A percentile compares a stretch with the other conserved stretches of the same genome.
phyloP scores from a whole-genome alignment of 2,888 invertebrate genomes.

The Dromius quadrimaculatus region DNA sequence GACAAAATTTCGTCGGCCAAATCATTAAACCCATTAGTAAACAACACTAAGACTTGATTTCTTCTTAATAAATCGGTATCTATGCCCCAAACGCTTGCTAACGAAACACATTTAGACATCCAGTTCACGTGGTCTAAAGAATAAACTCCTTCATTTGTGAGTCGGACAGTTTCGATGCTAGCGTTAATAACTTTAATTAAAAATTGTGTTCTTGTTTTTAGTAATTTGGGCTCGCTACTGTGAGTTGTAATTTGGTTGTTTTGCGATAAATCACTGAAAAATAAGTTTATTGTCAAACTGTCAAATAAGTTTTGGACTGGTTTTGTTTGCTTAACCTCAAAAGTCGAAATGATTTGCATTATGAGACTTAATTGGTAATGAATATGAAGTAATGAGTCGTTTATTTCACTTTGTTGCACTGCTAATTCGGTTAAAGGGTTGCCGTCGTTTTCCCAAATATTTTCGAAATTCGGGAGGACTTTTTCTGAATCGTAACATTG shows the following conservation, averaged over 20 bases:
- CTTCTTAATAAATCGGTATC: constrained; percentile 79
- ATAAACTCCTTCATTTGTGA: constrained; percentile 70
- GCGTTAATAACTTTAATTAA: constrained; percentile 79
- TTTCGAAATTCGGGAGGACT: constrained; percentile 70
- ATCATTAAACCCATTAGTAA: constrained; percentile 73
- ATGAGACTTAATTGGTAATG: constrained; percentile 85
- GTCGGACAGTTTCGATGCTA: constrained; percentile 79
- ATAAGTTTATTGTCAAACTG: constrained; percentile 73
- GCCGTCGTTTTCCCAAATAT: constrained; percentile 75
- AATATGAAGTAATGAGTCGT: constrained; percentile 81
- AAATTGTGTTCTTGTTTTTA: constrained; percentile 78
- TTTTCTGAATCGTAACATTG: constrained; percentile 61
- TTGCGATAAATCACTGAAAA: constrained; percentile 67
- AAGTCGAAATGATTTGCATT: constrained; percentile 82
- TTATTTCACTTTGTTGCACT: constrained; percentile 79
- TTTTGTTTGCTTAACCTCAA: constrained; percentile 80
- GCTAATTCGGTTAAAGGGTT: constrained; percentile 84
- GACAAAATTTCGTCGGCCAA: constrained; percentile 74
- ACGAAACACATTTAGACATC: constrained; percentile 78
- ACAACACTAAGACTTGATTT: constrained; percentile 78
- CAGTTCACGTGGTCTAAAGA: constrained; percentile 72
- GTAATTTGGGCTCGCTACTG: constrained; percentile 77
- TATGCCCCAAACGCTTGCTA: constrained; percentile 84
- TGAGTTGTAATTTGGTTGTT: constrained; percentile 73
- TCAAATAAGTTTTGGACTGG: constrained; percentile 84